Evolutionary conservation across 2,797 vertebrate genomes (phyloP).

Genomic region (Eurystomus glaucurus): DNA sequence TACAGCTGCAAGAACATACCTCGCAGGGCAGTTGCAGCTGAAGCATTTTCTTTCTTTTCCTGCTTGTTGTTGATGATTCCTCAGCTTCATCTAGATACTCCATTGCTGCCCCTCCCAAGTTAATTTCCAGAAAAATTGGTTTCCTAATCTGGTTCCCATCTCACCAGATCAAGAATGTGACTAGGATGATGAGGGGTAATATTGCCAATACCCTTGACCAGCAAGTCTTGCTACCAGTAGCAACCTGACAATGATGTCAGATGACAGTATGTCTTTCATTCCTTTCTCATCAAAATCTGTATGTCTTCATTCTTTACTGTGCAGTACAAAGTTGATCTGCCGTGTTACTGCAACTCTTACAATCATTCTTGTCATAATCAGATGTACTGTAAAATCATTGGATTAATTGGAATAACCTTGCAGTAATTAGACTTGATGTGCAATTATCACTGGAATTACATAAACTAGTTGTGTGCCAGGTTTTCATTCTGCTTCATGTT

Average conservation of each 20-base stretch:
- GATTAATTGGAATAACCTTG: slow-evolving; percentile 16
- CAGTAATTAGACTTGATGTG: background rate
- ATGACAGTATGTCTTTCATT: background rate
- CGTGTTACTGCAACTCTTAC: background rate
- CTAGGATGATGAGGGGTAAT: background rate
- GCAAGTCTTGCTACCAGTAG: background rate
- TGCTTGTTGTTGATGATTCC: background rate
- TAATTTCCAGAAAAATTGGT: background rate
- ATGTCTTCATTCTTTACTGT: background rate
- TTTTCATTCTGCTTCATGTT: background rate
- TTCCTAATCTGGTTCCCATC: background rate
- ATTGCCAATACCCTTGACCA: background rate
- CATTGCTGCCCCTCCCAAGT: background rate
- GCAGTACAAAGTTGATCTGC: background rate
- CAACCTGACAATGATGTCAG: background rate
- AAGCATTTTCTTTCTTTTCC: background rate
- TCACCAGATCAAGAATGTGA: background rate
- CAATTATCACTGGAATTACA: background rate
- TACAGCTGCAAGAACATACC: accelerated
- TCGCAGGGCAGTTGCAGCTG: background rate
- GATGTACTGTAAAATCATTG: background rate
- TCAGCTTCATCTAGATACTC: background rate
- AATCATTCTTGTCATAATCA: background rate
- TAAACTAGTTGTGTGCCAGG: background rate
- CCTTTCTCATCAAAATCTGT: background rate